Conservation (phyloP, 1,140 invertebrate genomes). For the Chironomus tepperi region DNA sequence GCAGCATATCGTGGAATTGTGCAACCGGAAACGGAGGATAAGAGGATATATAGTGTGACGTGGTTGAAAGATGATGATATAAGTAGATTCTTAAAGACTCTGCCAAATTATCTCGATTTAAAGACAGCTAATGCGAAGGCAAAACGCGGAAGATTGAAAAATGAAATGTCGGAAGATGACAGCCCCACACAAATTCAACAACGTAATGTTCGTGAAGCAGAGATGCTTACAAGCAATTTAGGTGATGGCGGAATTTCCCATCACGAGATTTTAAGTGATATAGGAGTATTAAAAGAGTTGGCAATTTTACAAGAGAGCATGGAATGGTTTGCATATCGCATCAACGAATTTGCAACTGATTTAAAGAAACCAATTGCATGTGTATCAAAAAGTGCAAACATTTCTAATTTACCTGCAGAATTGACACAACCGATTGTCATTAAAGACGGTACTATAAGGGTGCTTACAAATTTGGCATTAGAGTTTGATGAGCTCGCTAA, state of each 20-base stretch:
- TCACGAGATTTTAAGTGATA: constrained; percentile 73
- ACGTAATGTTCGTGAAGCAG: constrained; percentile 79
- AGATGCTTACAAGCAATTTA: constrained; percentile 81
- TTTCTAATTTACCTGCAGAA: constrained; percentile 28
- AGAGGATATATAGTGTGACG: constrained; percentile 71
- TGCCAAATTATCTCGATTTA: constrained; percentile 74
- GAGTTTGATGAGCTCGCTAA: constrained; percentile 84
- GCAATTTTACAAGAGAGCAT: constrained; percentile 88
- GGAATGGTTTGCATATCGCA: constrained; percentile 60
- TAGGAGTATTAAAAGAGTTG: constrained; percentile 66
- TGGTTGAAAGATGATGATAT: constrained; percentile 95
- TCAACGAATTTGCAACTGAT: constrained; percentile 45
- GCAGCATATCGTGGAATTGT: constrained; percentile 67
- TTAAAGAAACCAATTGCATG: constrained; percentile 38
- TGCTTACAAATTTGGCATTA: constrained; percentile 54
- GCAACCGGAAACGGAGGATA: constrained; percentile 70
- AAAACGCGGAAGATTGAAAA: constrained; percentile 35
- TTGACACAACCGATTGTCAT: constrained; percentile 32
- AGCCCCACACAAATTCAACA: constrained; percentile 69
- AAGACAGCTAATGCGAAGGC: constrained; percentile 46
- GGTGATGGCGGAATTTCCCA: constrained; percentile 74
- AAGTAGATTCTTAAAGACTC: constrained; percentile 73
- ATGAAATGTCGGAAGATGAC: constrained; percentile 53
- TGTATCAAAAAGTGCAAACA: constrained; percentile 31
- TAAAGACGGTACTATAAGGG: constrained; percentile 40